phyloP scores from a whole-genome alignment of 2,797 vertebrate genomes.

The Adelosebastes latens region DNA sequence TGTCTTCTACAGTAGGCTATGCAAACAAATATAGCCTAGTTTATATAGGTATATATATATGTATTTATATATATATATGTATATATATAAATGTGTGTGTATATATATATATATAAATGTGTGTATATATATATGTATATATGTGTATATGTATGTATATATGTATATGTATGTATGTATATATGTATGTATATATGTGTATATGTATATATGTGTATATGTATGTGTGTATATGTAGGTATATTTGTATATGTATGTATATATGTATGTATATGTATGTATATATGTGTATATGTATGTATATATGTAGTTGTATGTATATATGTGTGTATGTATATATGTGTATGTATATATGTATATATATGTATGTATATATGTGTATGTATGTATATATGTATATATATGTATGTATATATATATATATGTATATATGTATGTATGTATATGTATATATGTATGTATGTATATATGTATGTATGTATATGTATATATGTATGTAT shows the following conservation, averaged over 20 bases:
- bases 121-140: too few species aligned
- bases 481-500: accelerated
- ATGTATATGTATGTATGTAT: accelerated
- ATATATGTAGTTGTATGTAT: accelerated
- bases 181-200: too few species aligned
- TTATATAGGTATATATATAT: too few species aligned
- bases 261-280: accelerated
- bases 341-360: accelerated
- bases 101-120: accelerated
- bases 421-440: too few species aligned
- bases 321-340: accelerated
- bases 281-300: accelerated
- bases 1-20: background rate
- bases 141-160: too few species aligned
- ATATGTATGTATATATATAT: accelerated
- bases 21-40: background rate
- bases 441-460: accelerated
- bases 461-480: accelerated
- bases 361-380: accelerated
- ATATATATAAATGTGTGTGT: too few species aligned
- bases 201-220: accelerated
- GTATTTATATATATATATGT: too few species aligned
- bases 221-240: accelerated
- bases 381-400: too few species aligned
- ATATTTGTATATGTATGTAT: accelerated